These are phyloP conservation scores for Murina feae DNA, from an alignment of 2,113 vertebrate species.

Conservation along the genomic window DNA sequence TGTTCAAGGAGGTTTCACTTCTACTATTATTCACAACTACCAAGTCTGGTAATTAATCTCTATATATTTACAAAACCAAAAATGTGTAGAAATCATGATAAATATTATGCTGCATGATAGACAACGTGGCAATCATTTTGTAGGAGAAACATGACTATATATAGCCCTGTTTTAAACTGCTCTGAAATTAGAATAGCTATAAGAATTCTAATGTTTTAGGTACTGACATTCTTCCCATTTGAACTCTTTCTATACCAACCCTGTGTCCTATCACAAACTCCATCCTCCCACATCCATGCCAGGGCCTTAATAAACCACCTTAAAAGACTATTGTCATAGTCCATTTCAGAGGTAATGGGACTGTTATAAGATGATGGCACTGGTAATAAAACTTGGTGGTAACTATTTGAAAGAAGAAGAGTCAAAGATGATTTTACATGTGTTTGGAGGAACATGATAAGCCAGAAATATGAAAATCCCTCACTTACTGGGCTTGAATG, in stretches of 20 bases:
- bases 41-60: slow-evolving; percentile 31
- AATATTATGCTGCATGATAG: not conserved
- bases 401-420: not conserved
- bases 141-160: slow-evolving; percentile 19
- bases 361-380: not conserved
- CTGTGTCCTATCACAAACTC: not conserved
- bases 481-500: not conserved
- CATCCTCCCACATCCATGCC: not conserved
- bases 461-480: not conserved
- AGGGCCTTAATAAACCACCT: not conserved
- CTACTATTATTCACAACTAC: not conserved
- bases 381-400: not conserved
- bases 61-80: slow-evolving; percentile 32
- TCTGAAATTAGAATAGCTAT: not conserved
- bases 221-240: not conserved
- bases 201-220: slow-evolving; percentile 7
- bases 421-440: not conserved
- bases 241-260: not conserved
- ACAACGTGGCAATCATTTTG: slow-evolving; percentile 15
- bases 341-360: slow-evolving; percentile 9
- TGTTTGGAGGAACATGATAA: not conserved
- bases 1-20: slow-evolving; percentile 5
- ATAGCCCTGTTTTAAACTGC: not conserved
- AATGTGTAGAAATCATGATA: slow-evolving; percentile 26
- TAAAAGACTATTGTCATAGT: not conserved